Conservation (phyloP, 2,113 vertebrate species). For the Cercopithecus mona region DNA sequence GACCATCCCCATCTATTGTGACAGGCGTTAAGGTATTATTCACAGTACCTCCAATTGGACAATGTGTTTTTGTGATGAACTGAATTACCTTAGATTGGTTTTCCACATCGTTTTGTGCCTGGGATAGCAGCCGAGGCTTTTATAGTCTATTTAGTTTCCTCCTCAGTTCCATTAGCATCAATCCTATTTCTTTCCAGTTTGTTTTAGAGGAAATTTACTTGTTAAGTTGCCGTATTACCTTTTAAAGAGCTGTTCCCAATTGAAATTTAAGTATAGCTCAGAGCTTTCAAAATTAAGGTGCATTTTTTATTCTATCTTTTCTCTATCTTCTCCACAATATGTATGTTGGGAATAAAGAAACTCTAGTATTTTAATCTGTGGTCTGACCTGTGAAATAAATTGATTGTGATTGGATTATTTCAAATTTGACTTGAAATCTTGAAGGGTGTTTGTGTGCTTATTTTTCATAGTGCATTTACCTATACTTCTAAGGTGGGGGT, state of each 20-base stretch:
- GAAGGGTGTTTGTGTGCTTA: not conserved
- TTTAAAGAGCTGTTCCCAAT: conserved; percentile 30
- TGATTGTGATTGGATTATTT: not conserved
- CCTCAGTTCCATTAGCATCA: conserved; percentile 59
- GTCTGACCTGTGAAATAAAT: not conserved
- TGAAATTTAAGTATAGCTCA: conserved; percentile 55
- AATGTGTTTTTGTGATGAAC: conserved; percentile 73
- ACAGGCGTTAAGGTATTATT: conserved; percentile 18
- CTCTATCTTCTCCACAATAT: not conserved
- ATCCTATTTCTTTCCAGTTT: not conserved
- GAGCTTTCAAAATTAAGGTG: conserved; percentile 52
- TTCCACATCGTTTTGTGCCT: conserved; percentile 54
- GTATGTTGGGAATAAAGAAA: not conserved
- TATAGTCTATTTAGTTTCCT: conserved; percentile 47
- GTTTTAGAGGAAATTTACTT: conserved; percentile 58
- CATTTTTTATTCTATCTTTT: not conserved
- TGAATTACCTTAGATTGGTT: conserved; percentile 48
- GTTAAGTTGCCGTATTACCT: conserved; percentile 59
- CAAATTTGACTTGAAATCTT: not conserved
- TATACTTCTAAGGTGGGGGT: not conserved
- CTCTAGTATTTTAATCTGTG: not conserved
- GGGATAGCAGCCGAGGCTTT: conserved; percentile 9
- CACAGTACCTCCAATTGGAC: conserved; percentile 36
- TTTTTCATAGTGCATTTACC: not conserved
- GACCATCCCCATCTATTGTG: conserved; percentile 38